Conservation (phyloP, 2,113 vertebrate species). For the Xenus cinereus region DNA sequence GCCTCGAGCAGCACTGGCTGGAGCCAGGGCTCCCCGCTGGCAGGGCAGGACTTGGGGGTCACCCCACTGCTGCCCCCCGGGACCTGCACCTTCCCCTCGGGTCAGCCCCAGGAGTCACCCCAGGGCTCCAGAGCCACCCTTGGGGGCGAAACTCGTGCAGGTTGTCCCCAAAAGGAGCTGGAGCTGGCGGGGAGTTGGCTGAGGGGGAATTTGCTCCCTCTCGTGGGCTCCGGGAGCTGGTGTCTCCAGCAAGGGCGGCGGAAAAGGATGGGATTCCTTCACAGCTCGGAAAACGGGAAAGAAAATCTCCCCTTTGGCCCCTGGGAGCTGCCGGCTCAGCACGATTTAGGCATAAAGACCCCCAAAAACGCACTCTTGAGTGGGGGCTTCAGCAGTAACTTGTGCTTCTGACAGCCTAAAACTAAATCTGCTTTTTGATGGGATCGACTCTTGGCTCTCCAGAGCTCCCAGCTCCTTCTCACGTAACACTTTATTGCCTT, state of each 20-base stretch:
- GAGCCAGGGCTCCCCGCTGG: neutral
- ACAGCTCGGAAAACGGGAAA: accelerated
- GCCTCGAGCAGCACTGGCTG: neutral
- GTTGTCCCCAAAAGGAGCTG: neutral
- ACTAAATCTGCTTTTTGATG: neutral
- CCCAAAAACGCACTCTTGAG: accelerated
- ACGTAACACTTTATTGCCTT: neutral
- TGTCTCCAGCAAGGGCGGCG: neutral
- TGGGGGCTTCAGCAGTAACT: accelerated
- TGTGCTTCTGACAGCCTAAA: neutral
- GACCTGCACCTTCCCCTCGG: neutral
- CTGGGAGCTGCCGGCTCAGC: neutral
- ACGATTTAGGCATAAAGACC: accelerated
- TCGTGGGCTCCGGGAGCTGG: neutral
- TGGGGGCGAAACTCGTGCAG: accelerated
- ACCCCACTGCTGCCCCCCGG: neutral
- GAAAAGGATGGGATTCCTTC: neutral
- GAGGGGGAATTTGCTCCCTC: constrained; percentile 23
- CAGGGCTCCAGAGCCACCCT: accelerated
- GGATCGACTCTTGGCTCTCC: neutral
- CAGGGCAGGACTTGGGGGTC: neutral
- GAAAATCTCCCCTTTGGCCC: accelerated
- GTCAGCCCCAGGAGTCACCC: no score
- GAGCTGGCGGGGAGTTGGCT: neutral
- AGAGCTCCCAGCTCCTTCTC: neutral